A percentile compares a stretch with the other conserved stretches of the same genome.
Conservation (phyloP, 2,113 vertebrate genomes). For the Chauna torquata region DNA sequence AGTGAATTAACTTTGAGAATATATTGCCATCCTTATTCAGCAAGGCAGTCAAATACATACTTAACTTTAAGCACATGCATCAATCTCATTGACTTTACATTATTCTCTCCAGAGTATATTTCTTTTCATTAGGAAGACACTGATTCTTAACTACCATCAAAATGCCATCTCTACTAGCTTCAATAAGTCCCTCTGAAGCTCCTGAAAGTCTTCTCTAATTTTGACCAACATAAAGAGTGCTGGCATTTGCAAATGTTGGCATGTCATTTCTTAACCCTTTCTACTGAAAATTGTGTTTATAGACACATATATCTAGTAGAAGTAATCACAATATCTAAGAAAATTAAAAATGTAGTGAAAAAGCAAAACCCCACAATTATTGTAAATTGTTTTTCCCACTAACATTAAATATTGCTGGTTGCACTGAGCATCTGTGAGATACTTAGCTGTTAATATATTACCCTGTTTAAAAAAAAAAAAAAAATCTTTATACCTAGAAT, state of each 20-base stretch:
- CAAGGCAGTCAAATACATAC: slow-evolving; percentile 10
- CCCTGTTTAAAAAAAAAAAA: neutral
- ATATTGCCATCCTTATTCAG: neutral
- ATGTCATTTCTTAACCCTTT: slow-evolving; percentile 4
- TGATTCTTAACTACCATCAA: slow-evolving; percentile 48
- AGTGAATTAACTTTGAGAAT: neutral
- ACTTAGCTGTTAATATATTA: neutral
- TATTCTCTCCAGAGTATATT: slow-evolving; percentile 58
- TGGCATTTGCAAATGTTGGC: slow-evolving; percentile 3
- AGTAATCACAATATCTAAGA: neutral
- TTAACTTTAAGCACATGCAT: slow-evolving; percentile 44
- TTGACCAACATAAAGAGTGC: neutral
- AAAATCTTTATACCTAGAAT: neutral
- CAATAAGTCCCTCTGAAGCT: slow-evolving; percentile 45
- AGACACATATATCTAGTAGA: neutral
- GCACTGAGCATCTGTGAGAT: neutral
- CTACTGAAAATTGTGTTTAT: neutral
- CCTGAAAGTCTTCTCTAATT: slow-evolving; percentile 59
- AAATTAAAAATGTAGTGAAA: neutral
- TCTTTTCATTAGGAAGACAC: slow-evolving; percentile 59
- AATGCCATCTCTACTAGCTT: slow-evolving; percentile 34
- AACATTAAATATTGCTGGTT: neutral
- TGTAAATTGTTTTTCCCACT: neutral
- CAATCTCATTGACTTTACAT: slow-evolving; percentile 55
- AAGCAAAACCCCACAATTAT: neutral